A percentile compares a stretch with the other conserved stretches of the same genome.
phyloP scores from a whole-genome alignment of 2,888 invertebrate species.

The Drosophila multiciliata region DNA sequence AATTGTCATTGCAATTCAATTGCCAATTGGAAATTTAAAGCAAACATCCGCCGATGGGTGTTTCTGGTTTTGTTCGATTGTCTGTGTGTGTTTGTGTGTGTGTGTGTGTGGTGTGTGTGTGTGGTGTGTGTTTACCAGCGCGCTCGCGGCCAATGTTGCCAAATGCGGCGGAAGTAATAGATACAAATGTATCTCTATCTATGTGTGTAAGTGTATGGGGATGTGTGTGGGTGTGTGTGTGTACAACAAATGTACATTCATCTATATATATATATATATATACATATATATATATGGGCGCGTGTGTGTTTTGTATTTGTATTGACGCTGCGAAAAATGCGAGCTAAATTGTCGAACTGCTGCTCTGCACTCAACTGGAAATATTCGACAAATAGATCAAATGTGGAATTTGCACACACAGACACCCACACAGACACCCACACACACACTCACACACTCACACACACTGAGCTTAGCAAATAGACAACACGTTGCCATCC shows the following conservation, averaged over 20 bases:
- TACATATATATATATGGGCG: background rate
- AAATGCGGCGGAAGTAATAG: constrained; percentile 74
- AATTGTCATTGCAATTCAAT: constrained; percentile 73
- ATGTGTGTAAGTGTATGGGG: constrained; percentile 5
- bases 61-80: constrained; percentile 11
- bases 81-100: constrained; percentile 4
- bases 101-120: constrained; percentile 5
- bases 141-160: constrained; percentile 56
- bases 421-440: constrained; percentile 8
- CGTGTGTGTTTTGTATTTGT: constrained; percentile 9
- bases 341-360: constrained; percentile 58
- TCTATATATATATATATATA: background rate
- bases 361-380: constrained; percentile 59
- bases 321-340: constrained; percentile 35
- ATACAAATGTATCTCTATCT: constrained; percentile 55
- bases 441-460: constrained; percentile 1
- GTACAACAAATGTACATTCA: background rate
- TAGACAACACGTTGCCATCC: constrained; percentile 21
- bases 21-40: constrained; percentile 73
- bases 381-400: constrained; percentile 68
- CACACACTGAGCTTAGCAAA: constrained; percentile 6
- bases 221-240: constrained; percentile 13
- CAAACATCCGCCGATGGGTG: constrained; percentile 56
- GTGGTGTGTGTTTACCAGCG: constrained; percentile 40
- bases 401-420: constrained; percentile 49